phyloP scores from a whole-genome alignment of 2,888 invertebrate genomes.

The Taenaris catops region DNA sequence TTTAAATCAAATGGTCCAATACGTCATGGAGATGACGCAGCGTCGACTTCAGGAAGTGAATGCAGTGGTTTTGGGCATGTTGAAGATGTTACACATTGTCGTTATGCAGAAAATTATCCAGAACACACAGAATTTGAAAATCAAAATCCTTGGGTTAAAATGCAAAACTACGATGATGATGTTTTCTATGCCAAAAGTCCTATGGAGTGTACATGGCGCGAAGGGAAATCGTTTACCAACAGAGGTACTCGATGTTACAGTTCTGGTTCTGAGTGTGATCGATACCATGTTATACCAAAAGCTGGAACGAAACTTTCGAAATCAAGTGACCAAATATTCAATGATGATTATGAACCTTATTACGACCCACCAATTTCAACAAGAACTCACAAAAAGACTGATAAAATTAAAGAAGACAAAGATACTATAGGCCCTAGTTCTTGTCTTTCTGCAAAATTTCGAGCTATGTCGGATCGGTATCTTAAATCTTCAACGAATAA shows the following conservation, averaged over 20 bases:
- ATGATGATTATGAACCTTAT: conserved; percentile 69
- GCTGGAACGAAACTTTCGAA: conserved; percentile 66
- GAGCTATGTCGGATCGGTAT: conserved; percentile 87
- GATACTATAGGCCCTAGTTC: conserved; percentile 76
- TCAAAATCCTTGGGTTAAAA: conserved; percentile 72
- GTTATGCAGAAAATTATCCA: conserved; percentile 51
- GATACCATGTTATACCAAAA: conserved; percentile 66
- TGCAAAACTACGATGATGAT: conserved; percentile 68
- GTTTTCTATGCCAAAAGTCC: conserved; percentile 68
- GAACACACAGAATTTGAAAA: conserved; percentile 71
- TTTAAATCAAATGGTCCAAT: conserved; percentile 80
- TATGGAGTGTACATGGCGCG: conserved; percentile 57
- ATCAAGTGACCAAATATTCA: conserved; percentile 77
- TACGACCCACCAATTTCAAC: conserved; percentile 40
- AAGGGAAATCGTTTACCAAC: conserved; percentile 55
- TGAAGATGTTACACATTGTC: conserved; percentile 58
- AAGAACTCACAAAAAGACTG: conserved; percentile 69
- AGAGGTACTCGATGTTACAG: conserved; percentile 71
- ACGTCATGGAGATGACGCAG: conserved; percentile 67
- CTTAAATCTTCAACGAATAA: conserved; percentile 84
- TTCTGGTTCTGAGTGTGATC: conserved; percentile 73
- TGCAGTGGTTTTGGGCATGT: conserved; percentile 73
- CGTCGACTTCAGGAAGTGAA: conserved; percentile 74
- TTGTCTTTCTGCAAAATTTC: conserved; percentile 84
- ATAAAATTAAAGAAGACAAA: conserved; percentile 68